Base-by-base conservation (phyloP, 1,140 invertebrate genomes). In the Chrysoperla carnea region DNA sequence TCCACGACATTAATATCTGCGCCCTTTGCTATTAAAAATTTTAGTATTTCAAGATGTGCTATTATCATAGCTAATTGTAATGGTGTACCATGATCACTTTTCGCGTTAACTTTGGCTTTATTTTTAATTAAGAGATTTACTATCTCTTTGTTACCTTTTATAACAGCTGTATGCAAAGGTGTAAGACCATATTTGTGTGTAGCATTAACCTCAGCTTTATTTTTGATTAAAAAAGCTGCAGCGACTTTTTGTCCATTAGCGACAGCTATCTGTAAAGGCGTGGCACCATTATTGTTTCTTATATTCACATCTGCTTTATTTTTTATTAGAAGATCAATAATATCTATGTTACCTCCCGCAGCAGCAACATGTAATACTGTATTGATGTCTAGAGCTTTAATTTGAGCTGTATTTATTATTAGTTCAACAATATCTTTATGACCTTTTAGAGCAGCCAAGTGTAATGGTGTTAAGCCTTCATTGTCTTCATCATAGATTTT, bases 101-200 rank as follows among this genome's bases (percentile, higher is more conserved):
- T n/a, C n/a, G n/a, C 33, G 42, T 52, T 44, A 8, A 50, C 31
- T 13, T 50, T 15, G 3, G 41, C 39, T 23, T 45, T 39, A 23
- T 29, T 23, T 5, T 47, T 28, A 2, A 46, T 31, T 1, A 48
- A 28, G 11, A 17, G 9, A 29, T 43, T 52, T 54, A 62, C 27
- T 27, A 42, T 52, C 74, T 80, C 80, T 51, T 85, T 81, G 69
- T 97, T 88, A 12, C 93, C 46, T n/a, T 37, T 46, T 23, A 23
- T 9, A 33, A 48, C 48, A 43, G 52, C 48, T 6, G 48, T 15
- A 46, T 53, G 50, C 15, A 57, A 46, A 27, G 47, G 35, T 9
- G 49, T 54, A 13, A 12, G 13, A 13, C 43, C 47, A 31, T 45
- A 41, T 28, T 43, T 46, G 35, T 42, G 48, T 42, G 37, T 45